Conservation (phyloP, 2,113 vertebrate genomes). For the Syngnathoides biaculeatus region DNA sequence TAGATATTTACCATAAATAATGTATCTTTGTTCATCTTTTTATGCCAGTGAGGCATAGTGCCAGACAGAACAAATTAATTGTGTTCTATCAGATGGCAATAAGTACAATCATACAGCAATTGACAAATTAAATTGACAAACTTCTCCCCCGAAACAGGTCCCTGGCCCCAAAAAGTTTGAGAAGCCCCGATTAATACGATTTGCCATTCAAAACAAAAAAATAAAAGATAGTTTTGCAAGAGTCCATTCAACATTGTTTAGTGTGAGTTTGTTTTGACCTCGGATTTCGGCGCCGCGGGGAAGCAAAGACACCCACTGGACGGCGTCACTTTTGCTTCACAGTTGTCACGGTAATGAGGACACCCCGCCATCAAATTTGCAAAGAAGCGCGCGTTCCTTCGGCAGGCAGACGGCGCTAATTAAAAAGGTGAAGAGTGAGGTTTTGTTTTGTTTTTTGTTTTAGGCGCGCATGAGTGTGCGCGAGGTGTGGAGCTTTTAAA, state of each 20-base stretch:
- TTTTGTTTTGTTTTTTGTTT: not conserved
- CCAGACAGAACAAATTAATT: too few species aligned
- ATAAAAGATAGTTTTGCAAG: too few species aligned
- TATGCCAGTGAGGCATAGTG: too few species aligned
- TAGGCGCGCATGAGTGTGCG: not conserved
- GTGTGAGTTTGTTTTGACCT: not conserved
- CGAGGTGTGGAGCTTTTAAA: conserved; percentile 1
- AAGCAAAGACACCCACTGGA: conserved; percentile 42
- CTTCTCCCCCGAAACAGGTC: not conserved
- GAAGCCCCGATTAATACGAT: not conserved
- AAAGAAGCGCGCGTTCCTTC: conserved; percentile 13
- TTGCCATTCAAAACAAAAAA: not conserved
- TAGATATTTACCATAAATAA: too few species aligned
- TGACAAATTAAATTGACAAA: too few species aligned
- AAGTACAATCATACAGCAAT: too few species aligned
- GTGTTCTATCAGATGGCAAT: too few species aligned
- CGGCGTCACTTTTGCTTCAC: conserved; percentile 43
- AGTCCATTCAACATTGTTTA: not conserved
- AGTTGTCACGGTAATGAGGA: conserved; percentile 39
- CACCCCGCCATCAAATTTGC: conserved; percentile 28
- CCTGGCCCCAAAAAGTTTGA: not conserved
- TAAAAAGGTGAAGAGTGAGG: conserved; percentile 11
- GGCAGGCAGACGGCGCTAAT: conserved; percentile 23
- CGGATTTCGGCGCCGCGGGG: conserved; percentile 37
- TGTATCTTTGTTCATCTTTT: too few species aligned